phyloP scores from a whole-genome alignment of 1,140 invertebrate species.

The Zaprionus lachaisei region DNA sequence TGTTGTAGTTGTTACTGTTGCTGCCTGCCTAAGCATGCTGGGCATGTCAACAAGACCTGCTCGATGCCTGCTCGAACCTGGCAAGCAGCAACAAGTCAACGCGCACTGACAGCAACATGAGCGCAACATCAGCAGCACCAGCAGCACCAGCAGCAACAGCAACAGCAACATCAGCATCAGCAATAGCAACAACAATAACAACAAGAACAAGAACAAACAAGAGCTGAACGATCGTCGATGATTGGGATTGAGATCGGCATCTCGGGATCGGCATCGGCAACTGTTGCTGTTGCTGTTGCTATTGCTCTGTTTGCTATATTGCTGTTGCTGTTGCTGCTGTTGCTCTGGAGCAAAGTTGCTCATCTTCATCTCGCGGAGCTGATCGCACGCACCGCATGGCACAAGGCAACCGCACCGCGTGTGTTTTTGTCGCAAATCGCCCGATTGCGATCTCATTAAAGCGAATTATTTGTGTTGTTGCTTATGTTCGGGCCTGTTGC shows the following conservation, averaged over 20 bases:
- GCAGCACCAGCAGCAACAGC: constrained; percentile 3
- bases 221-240: constrained; percentile 58
- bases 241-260: constrained; percentile 72
- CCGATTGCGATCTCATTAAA: constrained; percentile 82
- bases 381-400: constrained; percentile 52
- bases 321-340: constrained; percentile 19
- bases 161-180: constrained; percentile 33
- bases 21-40: constrained; percentile 75
- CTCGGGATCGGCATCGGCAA: constrained; percentile 51
- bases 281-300: background rate
- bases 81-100: constrained; percentile 65
- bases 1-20: constrained; percentile 22
- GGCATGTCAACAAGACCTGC: constrained; percentile 78
- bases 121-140: constrained; percentile 67
- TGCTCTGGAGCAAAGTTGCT: constrained; percentile 46
- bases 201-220: constrained; percentile 48
- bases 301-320: constrained; percentile 13
- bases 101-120: constrained; percentile 76
- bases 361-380: constrained; percentile 67
- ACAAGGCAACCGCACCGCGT: constrained; percentile 55
- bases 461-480: constrained; percentile 83
- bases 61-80: constrained; percentile 35
- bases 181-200: constrained; percentile 31
- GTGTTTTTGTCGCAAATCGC: constrained; percentile 79
- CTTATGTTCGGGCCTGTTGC: constrained; percentile 74